Evolutionary conservation across 2,888 invertebrate species (phyloP), one percentile per base, ranked within the genome.

Genomic region (Heteropelma amictum): DNA sequence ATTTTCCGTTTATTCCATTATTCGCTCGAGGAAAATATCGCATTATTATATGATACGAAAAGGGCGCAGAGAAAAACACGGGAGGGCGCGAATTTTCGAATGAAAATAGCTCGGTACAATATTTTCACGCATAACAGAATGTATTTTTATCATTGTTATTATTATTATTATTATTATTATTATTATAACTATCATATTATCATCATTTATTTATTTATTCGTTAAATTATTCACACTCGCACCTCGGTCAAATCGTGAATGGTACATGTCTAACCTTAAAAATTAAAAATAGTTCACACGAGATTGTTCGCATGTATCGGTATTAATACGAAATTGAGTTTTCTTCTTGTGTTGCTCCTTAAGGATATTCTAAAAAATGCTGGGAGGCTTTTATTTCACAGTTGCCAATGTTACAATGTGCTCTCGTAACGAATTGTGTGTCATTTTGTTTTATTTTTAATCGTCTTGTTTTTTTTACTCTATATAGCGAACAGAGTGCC

Each of bases 291-390:
- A 67, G 38, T 63, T 72, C 45, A 47, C 17, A 35, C 33, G 38
- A 58, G 23, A 56, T 63, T 51, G 47, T 51, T 51, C 65, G 53
- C 42, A 54, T 60, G 60, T 58, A 45, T 53, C 60, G 33, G 35
- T 28, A 53, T 65, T 33, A n/a, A 64, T 54, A 47, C 45, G 49
- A 51, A 53, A 42, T 65, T 23, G 49, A 58, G 28, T 47, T 60
- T 28, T 33, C n/a, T 19, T 17, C 58, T 58, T 42, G 17, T 23
- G 14, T 26, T 64, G 12, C 19, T 38, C 38, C 21, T 49, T 51
- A 26, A 60, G 42, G 14, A 53, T 65, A 72, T 60, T 60, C 65
- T 71, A 71, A 47, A 64, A 71, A 71, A 64, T 56, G 56, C 58
- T 26, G 54, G 23, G 23, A 26, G 38, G 19, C 23, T 4, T 23